These are phyloP conservation scores for Probosciger aterrimus DNA, from an alignment of 2,113 vertebrate species.

Conservation along the genomic window DNA sequence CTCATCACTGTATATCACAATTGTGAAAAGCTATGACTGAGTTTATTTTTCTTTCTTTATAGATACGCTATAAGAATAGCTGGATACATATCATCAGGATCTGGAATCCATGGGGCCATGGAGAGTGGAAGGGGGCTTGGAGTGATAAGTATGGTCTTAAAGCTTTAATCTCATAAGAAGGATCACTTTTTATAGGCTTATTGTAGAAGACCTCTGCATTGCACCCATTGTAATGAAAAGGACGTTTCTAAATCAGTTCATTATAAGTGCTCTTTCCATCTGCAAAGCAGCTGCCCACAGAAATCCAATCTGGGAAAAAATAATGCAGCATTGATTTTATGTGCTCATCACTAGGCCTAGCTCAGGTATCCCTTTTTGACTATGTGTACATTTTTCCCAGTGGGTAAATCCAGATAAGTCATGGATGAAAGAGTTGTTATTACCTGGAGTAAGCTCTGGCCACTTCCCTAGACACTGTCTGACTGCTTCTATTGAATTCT, in stretches of 20 bases:
- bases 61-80: constrained; percentile 61
- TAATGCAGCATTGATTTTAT: neutral
- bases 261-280: neutral
- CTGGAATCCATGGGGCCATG: constrained; percentile 75
- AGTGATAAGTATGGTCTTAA: constrained; percentile 64
- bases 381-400: neutral
- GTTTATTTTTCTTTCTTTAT: neutral
- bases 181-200: neutral
- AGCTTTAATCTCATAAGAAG: neutral
- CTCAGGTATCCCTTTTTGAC: neutral
- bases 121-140: constrained; percentile 76
- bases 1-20: neutral
- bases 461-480: neutral
- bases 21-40: neutral
- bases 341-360: neutral
- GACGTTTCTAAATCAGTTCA: neutral
- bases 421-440: neutral
- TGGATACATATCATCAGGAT: constrained; percentile 69
- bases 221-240: neutral
- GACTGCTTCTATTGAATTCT: neutral
- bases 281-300: neutral
- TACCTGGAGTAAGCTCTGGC: neutral
- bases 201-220: neutral
- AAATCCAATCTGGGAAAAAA: neutral
- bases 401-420: neutral